Evolutionary conservation across 2,113 vertebrate species (phyloP), one percentile per base, ranked within the genome.

Genomic region (Pedionomus torquatus): DNA sequence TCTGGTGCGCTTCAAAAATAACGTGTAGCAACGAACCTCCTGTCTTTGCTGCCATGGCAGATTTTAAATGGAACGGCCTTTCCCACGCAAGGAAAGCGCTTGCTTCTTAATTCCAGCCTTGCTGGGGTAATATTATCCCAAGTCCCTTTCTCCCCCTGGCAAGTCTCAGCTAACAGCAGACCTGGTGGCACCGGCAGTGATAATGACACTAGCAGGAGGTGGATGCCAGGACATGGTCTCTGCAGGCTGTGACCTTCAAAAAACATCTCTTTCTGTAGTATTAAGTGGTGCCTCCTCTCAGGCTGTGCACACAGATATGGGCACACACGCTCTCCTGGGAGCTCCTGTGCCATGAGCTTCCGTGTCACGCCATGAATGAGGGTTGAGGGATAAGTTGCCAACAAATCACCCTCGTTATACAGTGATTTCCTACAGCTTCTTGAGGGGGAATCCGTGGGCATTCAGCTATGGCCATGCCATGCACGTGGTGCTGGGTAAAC

Each of bases 291-390:
- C 10, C 60, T 85, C 64, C 79, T 83, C 39, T 58, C n/a, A 64
- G 84, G 55, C 2, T 83, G 44, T 2, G n/a, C 61, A 31, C 0
- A 5, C 2, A 4, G 30, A 33, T 10, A 28, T 0, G 0, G 51
- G 43, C 51, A 51, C 55, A 26, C 1, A 5, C 0, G 1, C 12
- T 60, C n/a, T 65, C 17, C 46, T 1, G 2, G 5, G n/a, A 84
- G 48, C 68, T 84, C 18, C 70, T 1, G 7, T n/a, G 83, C 26
- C 60, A 61, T 1, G 1, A 74, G 26, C 71, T 78, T n/a, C 48
- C 25, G 44, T 18, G 11, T 35, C 64, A 70, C 1, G 5, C 7
- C 39, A 75, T 31, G 80, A 17, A 5, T 1, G 11, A 87, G 41
- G 33, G 70, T 33, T 57, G 37, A 39, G 63, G 44, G 60, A 74